Conservation (phyloP, 2,113 vertebrate genomes). For the Pimephales promelas region DNA sequence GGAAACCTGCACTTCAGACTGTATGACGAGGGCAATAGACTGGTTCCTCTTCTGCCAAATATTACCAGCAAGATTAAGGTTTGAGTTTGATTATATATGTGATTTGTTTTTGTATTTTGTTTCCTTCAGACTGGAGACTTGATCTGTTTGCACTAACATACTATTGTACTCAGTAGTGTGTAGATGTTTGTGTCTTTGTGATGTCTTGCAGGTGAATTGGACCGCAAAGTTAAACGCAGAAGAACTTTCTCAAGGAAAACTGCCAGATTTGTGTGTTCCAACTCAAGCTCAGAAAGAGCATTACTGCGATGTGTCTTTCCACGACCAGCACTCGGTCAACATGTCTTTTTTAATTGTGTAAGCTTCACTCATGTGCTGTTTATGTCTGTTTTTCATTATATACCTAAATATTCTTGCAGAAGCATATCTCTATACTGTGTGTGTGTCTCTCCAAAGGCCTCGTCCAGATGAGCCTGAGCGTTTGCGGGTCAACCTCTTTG, state of each 20-base stretch:
- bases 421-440: not conserved
- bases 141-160: not conserved
- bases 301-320: constrained; percentile 86
- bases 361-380: constrained; percentile 50
- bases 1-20: constrained; percentile 84
- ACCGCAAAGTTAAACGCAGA: constrained; percentile 73
- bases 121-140: not conserved
- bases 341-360: constrained; percentile 88
- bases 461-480: constrained; percentile 84
- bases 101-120: not conserved
- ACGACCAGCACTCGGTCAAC: constrained; percentile 84
- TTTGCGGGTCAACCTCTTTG: constrained; percentile 80
- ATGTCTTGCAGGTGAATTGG: constrained; percentile 86
- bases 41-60: constrained; percentile 76
- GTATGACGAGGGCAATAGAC: constrained; percentile 85
- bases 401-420: not conserved
- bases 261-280: constrained; percentile 85
- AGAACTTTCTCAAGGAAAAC: constrained; percentile 77
- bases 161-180: not conserved
- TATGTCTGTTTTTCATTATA: not conserved
- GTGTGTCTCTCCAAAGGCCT: constrained; percentile 73
- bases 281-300: constrained; percentile 76
- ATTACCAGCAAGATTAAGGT: constrained; percentile 87
- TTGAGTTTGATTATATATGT: constrained; percentile 19
- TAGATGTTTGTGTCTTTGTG: not conserved